These are phyloP conservation scores for Sebastes matsubarae DNA, from an alignment of 2,797 vertebrate species.

Conservation along the genomic window DNA sequence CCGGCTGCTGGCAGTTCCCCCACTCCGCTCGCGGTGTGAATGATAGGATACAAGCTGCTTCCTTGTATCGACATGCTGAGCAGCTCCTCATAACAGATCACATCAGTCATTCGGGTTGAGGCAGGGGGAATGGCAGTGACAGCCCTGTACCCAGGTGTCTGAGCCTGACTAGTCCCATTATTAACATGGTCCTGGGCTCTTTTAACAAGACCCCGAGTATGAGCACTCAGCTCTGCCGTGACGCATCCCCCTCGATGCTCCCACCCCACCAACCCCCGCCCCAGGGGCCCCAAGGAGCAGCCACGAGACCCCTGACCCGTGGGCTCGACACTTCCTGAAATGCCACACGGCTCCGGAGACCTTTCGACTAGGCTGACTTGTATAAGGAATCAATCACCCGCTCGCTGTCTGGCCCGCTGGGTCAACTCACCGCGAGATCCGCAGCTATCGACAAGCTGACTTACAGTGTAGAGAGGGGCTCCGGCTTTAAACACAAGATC, in stretches of 20 bases:
- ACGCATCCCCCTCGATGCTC: neutral
- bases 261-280: neutral
- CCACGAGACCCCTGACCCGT: conserved; percentile 57
- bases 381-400: conserved; percentile 70
- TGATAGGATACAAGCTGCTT: conserved; percentile 46
- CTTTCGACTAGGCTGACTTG: conserved; percentile 58
- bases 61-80: conserved; percentile 46
- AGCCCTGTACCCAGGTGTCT: conserved; percentile 68
- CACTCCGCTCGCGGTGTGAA: conserved; percentile 14
- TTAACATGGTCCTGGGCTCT: conserved; percentile 36
- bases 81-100: conserved; percentile 30
- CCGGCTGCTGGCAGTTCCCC: conserved; percentile 11
- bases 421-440: conserved; percentile 37
- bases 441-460: conserved; percentile 51
- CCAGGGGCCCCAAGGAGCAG: conserved; percentile 19
- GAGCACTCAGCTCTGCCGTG: conserved; percentile 18
- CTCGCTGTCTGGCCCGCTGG: conserved; percentile 51
- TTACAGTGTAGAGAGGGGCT: conserved; percentile 38
- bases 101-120: conserved; percentile 55
- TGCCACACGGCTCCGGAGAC: conserved; percentile 62
- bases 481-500: conserved; percentile 7
- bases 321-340: conserved; percentile 52
- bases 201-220: conserved; percentile 52
- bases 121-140: conserved; percentile 44
- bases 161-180: conserved; percentile 56